Percentiles rank a stretch among this genome's conserved stretches.
Conservation (phyloP, 2,113 vertebrate genomes). For the Podocnemis expansa region DNA sequence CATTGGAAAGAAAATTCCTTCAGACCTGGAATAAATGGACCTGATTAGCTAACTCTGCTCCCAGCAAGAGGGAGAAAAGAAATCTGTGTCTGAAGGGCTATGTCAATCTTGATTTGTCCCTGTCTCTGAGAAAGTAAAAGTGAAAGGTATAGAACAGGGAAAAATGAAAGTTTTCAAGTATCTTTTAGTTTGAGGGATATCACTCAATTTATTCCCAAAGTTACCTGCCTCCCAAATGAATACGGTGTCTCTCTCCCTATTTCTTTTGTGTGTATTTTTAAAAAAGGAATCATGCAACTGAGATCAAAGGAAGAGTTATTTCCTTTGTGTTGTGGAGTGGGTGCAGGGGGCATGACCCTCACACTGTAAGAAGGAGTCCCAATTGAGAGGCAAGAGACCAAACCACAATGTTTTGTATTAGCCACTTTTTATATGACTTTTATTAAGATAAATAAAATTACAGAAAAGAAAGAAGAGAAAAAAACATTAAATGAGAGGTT, state of each 20-base stretch:
- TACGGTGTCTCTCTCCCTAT: not conserved
- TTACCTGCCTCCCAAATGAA: not conserved
- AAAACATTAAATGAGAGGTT: too few relatives aligned
- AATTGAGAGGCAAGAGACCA: too few relatives aligned
- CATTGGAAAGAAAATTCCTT: slow-evolving; percentile 58
- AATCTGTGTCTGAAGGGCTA: not conserved
- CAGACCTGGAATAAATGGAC: slow-evolving; percentile 59
- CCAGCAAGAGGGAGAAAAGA: not conserved
- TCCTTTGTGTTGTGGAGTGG: too few relatives aligned
- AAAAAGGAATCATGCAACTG: not conserved
- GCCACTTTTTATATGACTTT: too few relatives aligned
- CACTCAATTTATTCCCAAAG: not conserved
- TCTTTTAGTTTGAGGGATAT: not conserved
- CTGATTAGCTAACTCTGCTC: slow-evolving; percentile 52
- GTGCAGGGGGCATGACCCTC: too few relatives aligned
- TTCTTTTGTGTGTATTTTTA: not conserved
- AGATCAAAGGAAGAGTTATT: not conserved
- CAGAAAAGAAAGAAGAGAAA: too few relatives aligned
- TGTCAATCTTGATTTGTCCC: slow-evolving; percentile 58
- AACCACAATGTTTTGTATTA: too few relatives aligned
- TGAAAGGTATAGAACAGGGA: not conserved
- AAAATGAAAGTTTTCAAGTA: not conserved
- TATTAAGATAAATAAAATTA: too few relatives aligned
- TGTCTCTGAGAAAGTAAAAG: slow-evolving; percentile 11
- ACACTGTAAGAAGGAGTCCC: too few relatives aligned